phyloP scores from a whole-genome alignment of 2,113 vertebrate genomes.

The Muntiacus reevesi region DNA sequence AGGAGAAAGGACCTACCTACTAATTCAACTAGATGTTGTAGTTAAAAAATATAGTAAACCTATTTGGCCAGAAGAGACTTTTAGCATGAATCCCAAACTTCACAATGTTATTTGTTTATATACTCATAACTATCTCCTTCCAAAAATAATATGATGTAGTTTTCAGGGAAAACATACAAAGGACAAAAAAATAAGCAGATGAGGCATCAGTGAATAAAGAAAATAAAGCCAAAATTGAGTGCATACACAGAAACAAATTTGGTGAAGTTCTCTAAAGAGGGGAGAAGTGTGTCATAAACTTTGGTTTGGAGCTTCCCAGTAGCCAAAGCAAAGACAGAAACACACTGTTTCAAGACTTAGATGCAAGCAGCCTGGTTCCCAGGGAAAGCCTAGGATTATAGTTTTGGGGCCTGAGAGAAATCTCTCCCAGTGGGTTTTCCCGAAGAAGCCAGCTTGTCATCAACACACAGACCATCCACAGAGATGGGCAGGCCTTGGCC shows the following conservation, averaged over 20 bases:
- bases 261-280: background rate
- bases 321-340: constrained; percentile 9
- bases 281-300: background rate
- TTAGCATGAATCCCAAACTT: background rate
- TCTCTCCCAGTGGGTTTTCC: background rate
- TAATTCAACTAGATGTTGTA: background rate
- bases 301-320: background rate
- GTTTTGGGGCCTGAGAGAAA: background rate
- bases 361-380: background rate
- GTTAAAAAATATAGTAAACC: background rate
- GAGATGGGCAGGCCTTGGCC: background rate
- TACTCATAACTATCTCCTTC: constrained; percentile 1
- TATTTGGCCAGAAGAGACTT: background rate
- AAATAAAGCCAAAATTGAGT: background rate
- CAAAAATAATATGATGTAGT: background rate
- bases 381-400: background rate
- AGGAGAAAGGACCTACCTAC: background rate
- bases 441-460: background rate
- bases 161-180: constrained; percentile 3
- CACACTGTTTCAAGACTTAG: background rate
- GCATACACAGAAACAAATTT: background rate
- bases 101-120: background rate
- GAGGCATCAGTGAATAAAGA: background rate
- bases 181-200: constrained; percentile 9
- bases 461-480: too few species aligned